Percentiles rank a stretch among this genome's conserved stretches.
phyloP scores from a whole-genome alignment of 2,113 vertebrate species.

The Takifugu flavidus region DNA sequence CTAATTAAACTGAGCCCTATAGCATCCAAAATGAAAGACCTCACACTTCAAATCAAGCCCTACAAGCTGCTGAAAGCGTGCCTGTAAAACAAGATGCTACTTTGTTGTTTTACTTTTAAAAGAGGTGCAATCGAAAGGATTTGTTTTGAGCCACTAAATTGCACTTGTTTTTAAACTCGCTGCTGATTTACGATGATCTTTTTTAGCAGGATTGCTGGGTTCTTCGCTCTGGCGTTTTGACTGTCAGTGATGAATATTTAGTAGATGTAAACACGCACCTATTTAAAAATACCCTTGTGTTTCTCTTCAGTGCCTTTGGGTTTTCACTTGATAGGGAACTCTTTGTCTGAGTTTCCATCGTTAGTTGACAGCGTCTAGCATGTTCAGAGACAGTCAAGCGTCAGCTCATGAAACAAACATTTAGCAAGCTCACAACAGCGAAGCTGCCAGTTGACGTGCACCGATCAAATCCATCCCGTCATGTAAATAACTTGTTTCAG shows the following conservation, averaged over 20 bases:
- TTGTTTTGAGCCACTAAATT: conserved; percentile 41
- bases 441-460: conserved; percentile 64
- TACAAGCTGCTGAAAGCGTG: conserved; percentile 52
- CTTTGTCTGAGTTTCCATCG: conserved; percentile 42
- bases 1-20: conserved; percentile 60
- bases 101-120: conserved; percentile 65
- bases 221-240: conserved; percentile 23
- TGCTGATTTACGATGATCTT: conserved; percentile 31
- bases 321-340: conserved; percentile 37
- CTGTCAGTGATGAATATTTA: conserved; percentile 9
- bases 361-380: conserved; percentile 42
- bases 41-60: conserved; percentile 53
- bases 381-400: conserved; percentile 49
- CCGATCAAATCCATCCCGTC: conserved; percentile 71
- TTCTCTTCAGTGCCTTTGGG: conserved; percentile 19
- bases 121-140: conserved; percentile 30
- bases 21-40: conserved; percentile 53
- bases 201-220: conserved; percentile 26
- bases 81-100: conserved; percentile 66
- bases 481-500: conserved; percentile 80
- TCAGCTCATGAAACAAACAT: conserved; percentile 66
- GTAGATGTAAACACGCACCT: conserved; percentile 12
- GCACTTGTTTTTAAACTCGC: conserved; percentile 44
- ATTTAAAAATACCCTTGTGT: conserved; percentile 25
- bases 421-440: conserved; percentile 59